Evolutionary conservation across 2,888 invertebrate species (phyloP).

Genomic region (Xanthorhoe designata): DNA sequence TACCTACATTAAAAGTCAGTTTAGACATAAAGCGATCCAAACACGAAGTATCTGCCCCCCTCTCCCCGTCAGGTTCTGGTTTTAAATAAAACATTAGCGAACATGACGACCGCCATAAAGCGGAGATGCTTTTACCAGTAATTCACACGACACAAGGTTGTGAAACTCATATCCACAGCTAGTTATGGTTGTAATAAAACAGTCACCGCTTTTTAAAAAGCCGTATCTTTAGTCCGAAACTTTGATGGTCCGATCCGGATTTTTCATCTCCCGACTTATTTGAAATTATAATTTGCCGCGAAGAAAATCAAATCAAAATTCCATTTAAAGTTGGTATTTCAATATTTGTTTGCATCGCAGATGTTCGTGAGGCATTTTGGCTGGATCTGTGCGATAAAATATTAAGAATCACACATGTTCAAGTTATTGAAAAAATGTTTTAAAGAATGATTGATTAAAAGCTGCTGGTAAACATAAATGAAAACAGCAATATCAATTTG

Average conservation of each 20-base stretch:
- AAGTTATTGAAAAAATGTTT: neutral
- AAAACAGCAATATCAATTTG: constrained; percentile 7
- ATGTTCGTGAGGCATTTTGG: constrained; percentile 51
- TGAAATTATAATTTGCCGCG: constrained; percentile 80
- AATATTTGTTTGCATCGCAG: constrained; percentile 77
- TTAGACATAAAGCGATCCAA: constrained; percentile 69
- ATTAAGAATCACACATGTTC: neutral
- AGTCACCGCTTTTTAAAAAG: neutral
- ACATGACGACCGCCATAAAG: neutral
- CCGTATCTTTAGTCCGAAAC: constrained; percentile 58
- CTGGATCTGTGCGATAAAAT: neutral
- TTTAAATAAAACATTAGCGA: neutral
- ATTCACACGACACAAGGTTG: neutral
- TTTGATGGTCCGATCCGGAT: constrained; percentile 81
- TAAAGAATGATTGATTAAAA: neutral
- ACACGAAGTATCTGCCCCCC: constrained; percentile 48
- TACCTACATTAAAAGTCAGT: constrained; percentile 77
- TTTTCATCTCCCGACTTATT: constrained; percentile 82
- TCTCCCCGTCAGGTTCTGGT: constrained; percentile 33
- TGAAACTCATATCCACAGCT: neutral
- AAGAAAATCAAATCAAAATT: constrained; percentile 84
- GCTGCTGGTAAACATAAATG: neutral
- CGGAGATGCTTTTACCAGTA: neutral
- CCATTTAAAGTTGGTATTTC: constrained; percentile 81
- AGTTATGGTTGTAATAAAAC: neutral